Evolutionary conservation across 2,113 vertebrate genomes (phyloP).

Genomic region (Rana temporaria): DNA sequence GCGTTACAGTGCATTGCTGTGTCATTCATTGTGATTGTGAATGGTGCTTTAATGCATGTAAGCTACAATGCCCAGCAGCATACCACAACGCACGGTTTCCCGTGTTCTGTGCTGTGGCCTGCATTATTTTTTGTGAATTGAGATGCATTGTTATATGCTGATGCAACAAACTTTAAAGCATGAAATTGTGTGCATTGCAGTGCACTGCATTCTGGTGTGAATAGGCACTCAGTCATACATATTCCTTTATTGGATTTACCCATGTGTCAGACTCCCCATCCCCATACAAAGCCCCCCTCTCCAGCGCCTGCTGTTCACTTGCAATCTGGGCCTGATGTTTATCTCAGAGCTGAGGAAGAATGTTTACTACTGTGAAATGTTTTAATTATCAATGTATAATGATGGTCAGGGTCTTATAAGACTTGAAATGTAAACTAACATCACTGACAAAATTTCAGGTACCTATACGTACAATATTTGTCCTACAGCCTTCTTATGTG

Average conservation of each 20-base stretch:
- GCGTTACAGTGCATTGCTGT: no score
- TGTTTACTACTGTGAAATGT: constrained; percentile 41
- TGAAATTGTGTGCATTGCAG: no score
- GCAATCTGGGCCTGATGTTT: background rate
- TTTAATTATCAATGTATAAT: constrained; percentile 43
- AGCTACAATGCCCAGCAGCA: no score
- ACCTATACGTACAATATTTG: background rate
- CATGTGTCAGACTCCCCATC: background rate
- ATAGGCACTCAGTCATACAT: background rate
- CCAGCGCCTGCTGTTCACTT: constrained; percentile 33
- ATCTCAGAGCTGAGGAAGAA: background rate
- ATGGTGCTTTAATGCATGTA: no score
- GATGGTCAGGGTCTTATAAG: background rate
- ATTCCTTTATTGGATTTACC: background rate
- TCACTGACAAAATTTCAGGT: background rate
- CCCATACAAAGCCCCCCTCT: background rate
- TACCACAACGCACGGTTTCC: no score
- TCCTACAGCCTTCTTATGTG: no score
- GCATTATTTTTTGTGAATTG: no score
- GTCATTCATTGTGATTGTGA: no score
- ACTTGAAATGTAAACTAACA: background rate
- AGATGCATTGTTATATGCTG: no score
- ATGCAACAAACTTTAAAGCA: no score
- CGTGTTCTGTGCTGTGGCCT: no score
- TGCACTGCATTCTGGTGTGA: no score